phyloP scores from a whole-genome alignment of 2,113 vertebrate genomes.

The Plecotus auritus region DNA sequence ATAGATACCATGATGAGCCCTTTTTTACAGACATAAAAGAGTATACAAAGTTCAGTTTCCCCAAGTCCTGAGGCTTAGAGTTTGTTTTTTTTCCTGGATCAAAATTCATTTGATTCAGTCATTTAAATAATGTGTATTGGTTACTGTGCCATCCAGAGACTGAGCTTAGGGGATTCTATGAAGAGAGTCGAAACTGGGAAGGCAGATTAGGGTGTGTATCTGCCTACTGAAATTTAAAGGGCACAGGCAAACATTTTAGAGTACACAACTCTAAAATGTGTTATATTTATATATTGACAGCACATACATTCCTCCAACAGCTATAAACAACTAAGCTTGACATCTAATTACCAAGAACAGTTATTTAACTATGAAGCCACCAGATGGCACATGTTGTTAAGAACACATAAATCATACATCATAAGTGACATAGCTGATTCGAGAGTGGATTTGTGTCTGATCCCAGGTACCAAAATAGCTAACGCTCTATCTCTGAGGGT shows the following conservation, averaged over 20 bases:
- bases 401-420: constrained; percentile 1
- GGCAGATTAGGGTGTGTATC: not conserved
- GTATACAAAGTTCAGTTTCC: not conserved
- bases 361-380: constrained; percentile 41
- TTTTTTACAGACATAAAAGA: not conserved
- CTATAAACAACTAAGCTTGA: constrained; percentile 19
- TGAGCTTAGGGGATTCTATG: not conserved
- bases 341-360: constrained; percentile 53
- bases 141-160: not conserved
- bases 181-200: not conserved
- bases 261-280: constrained; percentile 1
- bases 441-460: constrained; percentile 8
- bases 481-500: not conserved
- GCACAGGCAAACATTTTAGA: not conserved
- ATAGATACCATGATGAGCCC: not conserved
- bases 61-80: not conserved
- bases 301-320: constrained; percentile 11
- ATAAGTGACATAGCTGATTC: constrained; percentile 11
- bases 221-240: constrained; percentile 14
- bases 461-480: not conserved
- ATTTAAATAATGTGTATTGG: constrained; percentile 10
- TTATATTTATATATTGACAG: not conserved
- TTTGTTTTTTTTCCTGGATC: not conserved
- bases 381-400: constrained; percentile 42
- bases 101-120: not conserved